Conservation (phyloP, 2,888 invertebrate genomes). For the Gnatocerus cornutus region DNA sequence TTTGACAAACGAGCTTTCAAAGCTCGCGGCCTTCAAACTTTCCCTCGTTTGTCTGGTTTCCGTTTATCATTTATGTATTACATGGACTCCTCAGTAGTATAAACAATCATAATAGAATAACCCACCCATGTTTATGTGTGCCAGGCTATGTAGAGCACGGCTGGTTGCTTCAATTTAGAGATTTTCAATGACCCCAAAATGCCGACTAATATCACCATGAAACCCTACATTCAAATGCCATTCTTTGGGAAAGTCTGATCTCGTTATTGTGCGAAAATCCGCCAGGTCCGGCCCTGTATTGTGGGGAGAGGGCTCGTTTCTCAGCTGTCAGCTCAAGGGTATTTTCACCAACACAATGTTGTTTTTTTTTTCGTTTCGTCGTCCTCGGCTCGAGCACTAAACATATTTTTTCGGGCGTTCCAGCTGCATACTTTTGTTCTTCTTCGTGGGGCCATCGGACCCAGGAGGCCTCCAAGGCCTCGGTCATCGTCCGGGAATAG, state of each 20-base stretch:
- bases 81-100: not conserved
- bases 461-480: constrained; percentile 60
- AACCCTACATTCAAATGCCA: constrained; percentile 55
- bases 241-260: constrained; percentile 42
- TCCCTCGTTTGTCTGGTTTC: not conserved
- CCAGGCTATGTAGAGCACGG: constrained; percentile 64
- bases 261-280: constrained; percentile 18
- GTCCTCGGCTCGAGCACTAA: constrained; percentile 17
- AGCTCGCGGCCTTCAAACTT: no score
- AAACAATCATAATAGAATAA: constrained; percentile 50
- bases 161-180: constrained; percentile 64
- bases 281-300: constrained; percentile 15
- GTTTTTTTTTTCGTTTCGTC: constrained; percentile 18
- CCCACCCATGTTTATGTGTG: constrained; percentile 59
- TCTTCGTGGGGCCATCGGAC: constrained; percentile 61
- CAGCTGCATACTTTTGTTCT: constrained; percentile 52
- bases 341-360: constrained; percentile 33
- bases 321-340: constrained; percentile 38
- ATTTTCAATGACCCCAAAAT: constrained; percentile 67
- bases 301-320: constrained; percentile 21
- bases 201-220: constrained; percentile 61
- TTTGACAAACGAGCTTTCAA: not conserved
- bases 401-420: constrained; percentile 39
- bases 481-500: constrained; percentile 61
- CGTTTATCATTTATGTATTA: constrained; percentile 5